Evolutionary conservation across 2,888 invertebrate species (phyloP), one percentile per base, ranked within the genome.

Genomic region (Microdon myrmicae): DNA sequence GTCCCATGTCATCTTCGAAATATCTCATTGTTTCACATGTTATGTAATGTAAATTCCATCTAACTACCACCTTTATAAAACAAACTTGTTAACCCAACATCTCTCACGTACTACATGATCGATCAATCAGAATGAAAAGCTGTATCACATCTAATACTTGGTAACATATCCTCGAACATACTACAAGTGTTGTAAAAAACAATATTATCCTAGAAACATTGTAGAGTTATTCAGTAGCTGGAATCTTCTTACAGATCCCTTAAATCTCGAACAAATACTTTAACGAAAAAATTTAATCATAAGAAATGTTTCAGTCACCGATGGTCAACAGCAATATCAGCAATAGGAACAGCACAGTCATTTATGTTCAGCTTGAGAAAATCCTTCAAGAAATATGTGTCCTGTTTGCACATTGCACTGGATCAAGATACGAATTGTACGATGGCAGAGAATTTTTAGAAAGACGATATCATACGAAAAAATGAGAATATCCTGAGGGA

Each of bases 401-500:
- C 22, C 19, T 20, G 49, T 34, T 25, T 32, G 35, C 26, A 26
- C 45, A 34, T 45, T 25, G 17, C 23, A 32, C 34, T 26, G 14
- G 28, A 45, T 44, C 32, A 32, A 12, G 16, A 34, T 32, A 17
- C n/a, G 5, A 34, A 10, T n/a, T 4, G 9, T 20, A 5, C 22
- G 23, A 37, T 37, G 23, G 16, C 13, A 37, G n/a, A 22, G 22
- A 37, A 17, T n/a, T 37, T 6, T 22, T 20, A 23, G 10, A 17
- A 56, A 37, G 38, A 17, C 9, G 23, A 43, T 20, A 13, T 14
- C 17, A 43, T 35, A 38, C 44, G 38, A 23, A 34, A 37, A 31
- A 19, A 53, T 17, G 12, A 54, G 37, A 37, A 56, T 48, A 28
- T 34, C 43, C 39, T 58, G n/a, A 38, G 28, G 31, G 26, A 20